Percentiles rank a stretch among this genome's conserved stretches.
phyloP scores from a whole-genome alignment of 2,888 invertebrate species.

The Phymatocera aterrima region DNA sequence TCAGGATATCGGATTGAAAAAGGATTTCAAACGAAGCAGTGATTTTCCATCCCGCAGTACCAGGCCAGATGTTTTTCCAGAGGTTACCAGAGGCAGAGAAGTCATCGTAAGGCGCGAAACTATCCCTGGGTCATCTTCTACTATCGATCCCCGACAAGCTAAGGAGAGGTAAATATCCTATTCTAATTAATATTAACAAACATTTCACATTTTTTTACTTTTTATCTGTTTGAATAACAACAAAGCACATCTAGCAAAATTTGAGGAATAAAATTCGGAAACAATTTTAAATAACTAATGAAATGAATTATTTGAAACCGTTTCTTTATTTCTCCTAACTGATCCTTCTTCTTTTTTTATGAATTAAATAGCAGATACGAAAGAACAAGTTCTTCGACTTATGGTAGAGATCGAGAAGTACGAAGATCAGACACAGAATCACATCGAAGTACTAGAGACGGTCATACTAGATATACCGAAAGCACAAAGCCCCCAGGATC shows the following conservation, averaged over 20 bases:
- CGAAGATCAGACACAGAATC: conserved; percentile 70
- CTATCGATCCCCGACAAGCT: conserved; percentile 71
- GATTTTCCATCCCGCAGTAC: conserved; percentile 70
- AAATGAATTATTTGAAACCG: background rate
- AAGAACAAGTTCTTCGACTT: conserved; percentile 60
- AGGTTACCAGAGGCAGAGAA: conserved; percentile 69
- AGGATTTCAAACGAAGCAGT: conserved; percentile 68
- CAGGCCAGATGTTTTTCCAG: conserved; percentile 69
- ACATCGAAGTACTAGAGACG: conserved; percentile 70
- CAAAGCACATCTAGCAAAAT: too few species aligned
- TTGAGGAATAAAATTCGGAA: too few species aligned
- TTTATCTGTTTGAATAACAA: background rate
- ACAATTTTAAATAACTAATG: too few species aligned
- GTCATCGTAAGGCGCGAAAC: conserved; percentile 70
- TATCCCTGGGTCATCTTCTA: conserved; percentile 62
- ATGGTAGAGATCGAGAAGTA: conserved; percentile 70
- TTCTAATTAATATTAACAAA: background rate
- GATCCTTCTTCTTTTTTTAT: background rate
- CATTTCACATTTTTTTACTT: background rate
- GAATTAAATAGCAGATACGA: conserved; percentile 64
- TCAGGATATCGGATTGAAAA: conserved; percentile 69
- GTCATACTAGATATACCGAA: conserved; percentile 69
- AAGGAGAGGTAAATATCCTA: conserved; percentile 67
- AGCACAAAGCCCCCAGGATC: conserved; percentile 70
- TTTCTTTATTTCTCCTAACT: background rate